Conservation (phyloP, 2,888 invertebrate species). For the Catocala sponsa region DNA sequence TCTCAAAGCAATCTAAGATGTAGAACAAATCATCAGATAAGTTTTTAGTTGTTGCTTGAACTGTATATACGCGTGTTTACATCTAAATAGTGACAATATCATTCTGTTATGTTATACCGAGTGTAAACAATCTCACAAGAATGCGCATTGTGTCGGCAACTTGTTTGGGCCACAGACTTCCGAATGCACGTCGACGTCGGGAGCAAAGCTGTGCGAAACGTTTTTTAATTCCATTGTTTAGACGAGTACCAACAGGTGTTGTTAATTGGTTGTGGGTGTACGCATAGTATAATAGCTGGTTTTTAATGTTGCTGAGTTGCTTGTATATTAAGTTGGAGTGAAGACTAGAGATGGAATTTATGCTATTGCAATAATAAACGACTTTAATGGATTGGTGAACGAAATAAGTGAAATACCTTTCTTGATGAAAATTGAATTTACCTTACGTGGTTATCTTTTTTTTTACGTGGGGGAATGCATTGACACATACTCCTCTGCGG, state of each 20-base stretch:
- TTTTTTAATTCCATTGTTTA: slow-evolving; percentile 51
- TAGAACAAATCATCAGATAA: too few species aligned
- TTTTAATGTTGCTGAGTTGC: slow-evolving; percentile 36
- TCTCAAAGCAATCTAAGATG: too few species aligned
- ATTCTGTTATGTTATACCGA: slow-evolving; percentile 34
- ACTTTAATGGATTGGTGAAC: too few species aligned
- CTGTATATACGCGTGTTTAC: neutral
- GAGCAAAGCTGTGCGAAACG: slow-evolving; percentile 49
- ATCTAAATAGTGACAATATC: slow-evolving; percentile 35
- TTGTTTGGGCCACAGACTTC: slow-evolving; percentile 61
- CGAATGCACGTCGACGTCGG: slow-evolving; percentile 52
- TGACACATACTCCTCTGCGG: too few species aligned
- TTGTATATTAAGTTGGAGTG: slow-evolving; percentile 36
- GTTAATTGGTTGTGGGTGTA: slow-evolving; percentile 44
- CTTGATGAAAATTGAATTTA: too few species aligned
- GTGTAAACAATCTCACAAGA: slow-evolving; percentile 60
- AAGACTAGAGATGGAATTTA: too few species aligned
- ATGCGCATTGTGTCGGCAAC: slow-evolving; percentile 68
- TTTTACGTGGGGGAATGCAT: too few species aligned
- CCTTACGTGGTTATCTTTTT: too few species aligned
- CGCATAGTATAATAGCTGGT: slow-evolving; percentile 28
- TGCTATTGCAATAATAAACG: too few species aligned
- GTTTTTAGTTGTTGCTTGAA: too few species aligned
- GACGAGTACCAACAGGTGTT: slow-evolving; percentile 38
- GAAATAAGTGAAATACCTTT: too few species aligned